Percentiles rank a stretch among this genome's conserved stretches.
These are phyloP conservation scores for Leptinotarsa rubiginosa DNA, from an alignment of 2,888 invertebrate genomes.

Conservation along the genomic window DNA sequence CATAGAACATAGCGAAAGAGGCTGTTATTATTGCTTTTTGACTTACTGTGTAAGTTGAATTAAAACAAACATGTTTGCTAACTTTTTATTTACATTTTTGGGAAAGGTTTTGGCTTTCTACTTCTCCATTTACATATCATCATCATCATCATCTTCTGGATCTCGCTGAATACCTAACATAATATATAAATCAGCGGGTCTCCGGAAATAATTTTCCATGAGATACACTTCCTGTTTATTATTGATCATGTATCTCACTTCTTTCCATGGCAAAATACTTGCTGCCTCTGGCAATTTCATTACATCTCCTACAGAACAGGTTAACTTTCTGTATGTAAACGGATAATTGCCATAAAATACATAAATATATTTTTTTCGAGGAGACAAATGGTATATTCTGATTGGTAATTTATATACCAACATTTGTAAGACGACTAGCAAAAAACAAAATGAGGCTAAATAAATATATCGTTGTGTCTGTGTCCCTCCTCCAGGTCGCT, in stretches of 20 bases:
- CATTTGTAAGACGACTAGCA: slow-evolving; percentile 51
- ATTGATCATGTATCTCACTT: slow-evolving; percentile 53
- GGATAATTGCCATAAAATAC: slow-evolving; percentile 57
- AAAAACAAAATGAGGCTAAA: slow-evolving; percentile 47
- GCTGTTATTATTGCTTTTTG: too few relatives aligned
- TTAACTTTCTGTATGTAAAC: slow-evolving; percentile 45
- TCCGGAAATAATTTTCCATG: slow-evolving; percentile 59
- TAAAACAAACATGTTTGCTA: too few relatives aligned
- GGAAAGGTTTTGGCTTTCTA: too few relatives aligned
- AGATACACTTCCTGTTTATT: slow-evolving; percentile 54
- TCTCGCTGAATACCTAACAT: slow-evolving; percentile 61
- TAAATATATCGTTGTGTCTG: slow-evolving; percentile 52
- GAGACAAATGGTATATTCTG: slow-evolving; percentile 60
- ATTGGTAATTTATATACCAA: slow-evolving; percentile 57
- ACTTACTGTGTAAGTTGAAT: too few relatives aligned
- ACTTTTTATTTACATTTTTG: too few relatives aligned
- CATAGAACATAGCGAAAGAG: too few relatives aligned
- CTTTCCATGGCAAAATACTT: slow-evolving; percentile 52
- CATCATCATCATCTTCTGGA: slow-evolving; percentile 41
- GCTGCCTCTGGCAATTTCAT: slow-evolving; percentile 31
- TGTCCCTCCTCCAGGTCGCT: slow-evolving; percentile 32
- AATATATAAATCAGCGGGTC: slow-evolving; percentile 62
- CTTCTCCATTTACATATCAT: too few relatives aligned
- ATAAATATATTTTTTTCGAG: slow-evolving; percentile 56
- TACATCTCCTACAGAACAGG: slow-evolving; percentile 54